phyloP scores from a whole-genome alignment of 2,888 invertebrate species.

The Sphaeridia pumilis region DNA sequence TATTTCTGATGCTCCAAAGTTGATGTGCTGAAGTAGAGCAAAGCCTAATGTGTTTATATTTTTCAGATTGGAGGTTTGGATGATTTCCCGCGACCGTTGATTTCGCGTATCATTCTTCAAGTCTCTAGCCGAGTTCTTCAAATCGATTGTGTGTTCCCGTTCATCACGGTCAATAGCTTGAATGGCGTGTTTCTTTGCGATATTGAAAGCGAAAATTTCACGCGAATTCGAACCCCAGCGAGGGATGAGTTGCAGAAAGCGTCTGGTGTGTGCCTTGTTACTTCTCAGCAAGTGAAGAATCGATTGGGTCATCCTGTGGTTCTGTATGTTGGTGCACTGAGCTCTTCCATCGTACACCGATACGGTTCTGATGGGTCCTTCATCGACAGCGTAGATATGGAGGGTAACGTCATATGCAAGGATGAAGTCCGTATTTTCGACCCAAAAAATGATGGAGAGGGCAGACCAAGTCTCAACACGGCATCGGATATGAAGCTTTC shows the following conservation, averaged over 20 bases:
- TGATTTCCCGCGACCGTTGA: constrained; percentile 28
- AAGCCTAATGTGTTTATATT: no score
- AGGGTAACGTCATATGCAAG: constrained; percentile 7
- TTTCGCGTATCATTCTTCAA: constrained; percentile 32
- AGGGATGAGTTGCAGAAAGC: constrained; percentile 16
- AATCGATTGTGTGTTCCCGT: constrained; percentile 33
- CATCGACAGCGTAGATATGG: constrained; percentile 13
- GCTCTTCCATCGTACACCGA: constrained; percentile 15
- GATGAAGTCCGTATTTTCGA: constrained; percentile 21
- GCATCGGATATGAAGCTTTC: neutral
- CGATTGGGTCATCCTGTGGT: constrained; percentile 8
- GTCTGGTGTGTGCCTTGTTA: constrained; percentile 24
- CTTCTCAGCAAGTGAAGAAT: constrained; percentile 4
- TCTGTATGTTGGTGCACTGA: constrained; percentile 23
- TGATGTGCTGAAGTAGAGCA: no score
- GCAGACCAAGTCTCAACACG: neutral
- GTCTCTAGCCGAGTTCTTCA: constrained; percentile 26
- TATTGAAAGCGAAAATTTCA: constrained; percentile 33
- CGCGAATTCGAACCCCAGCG: constrained; percentile 20
- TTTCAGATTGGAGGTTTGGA: constrained; percentile 27
- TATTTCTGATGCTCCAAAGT: constrained; percentile 1
- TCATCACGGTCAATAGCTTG: constrained; percentile 26
- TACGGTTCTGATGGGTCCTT: constrained; percentile 24
- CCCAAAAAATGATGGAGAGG: constrained; percentile 12
- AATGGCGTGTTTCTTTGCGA: constrained; percentile 29